Evolutionary conservation across 2,797 vertebrate genomes (phyloP), one percentile per base, ranked within the genome.

Genomic region (Cuculus canorus): DNA sequence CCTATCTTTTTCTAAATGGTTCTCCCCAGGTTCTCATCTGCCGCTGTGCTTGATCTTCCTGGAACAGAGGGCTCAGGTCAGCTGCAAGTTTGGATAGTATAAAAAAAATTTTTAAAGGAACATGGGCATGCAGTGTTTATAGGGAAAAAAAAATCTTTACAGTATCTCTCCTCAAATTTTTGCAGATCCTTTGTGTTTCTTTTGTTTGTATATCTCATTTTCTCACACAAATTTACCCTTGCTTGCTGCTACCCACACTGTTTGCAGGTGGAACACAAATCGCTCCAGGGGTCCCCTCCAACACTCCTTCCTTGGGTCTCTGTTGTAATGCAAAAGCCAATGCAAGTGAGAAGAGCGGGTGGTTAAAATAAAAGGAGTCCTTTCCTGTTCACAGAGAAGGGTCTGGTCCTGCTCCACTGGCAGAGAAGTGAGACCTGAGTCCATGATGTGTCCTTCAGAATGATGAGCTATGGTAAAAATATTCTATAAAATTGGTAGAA

Each of bases 71-170:
- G 41, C 56, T 75, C 48, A 3, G 63, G 56, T 41, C 32, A 43
- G 16, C 16, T 27, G 12, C 24, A 41, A 11, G 15, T 32, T 4
- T 2, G 35, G 52, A 3, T 19, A 21, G 7, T 11, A 70, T 3
- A 7, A 61, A 72, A 35, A 16, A 45, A 30, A 9, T 35, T 45
- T 45, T 53, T 30, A 24, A 41, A 28, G 60, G n/a, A 25, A 25
- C 8, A 1, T 0, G 7, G 21, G 10, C 24, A 3, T 1, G 13
- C 27, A 6, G 3, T 9, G 28, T 10, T 78, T 17, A 2, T 1
- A 33, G 39, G 64, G 56, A 21, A 22, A 24, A 73, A 25, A 48
- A 10, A 9, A 25, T n/a, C 30, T 10, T 35, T 10, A 35, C 27
- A 70, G 37, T 32, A 45, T 43, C 63, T 70, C 19, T 43, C 21